These are phyloP conservation scores for Tinamus guttatus DNA, from an alignment of 2,113 vertebrate genomes.

Conservation along the genomic window DNA sequence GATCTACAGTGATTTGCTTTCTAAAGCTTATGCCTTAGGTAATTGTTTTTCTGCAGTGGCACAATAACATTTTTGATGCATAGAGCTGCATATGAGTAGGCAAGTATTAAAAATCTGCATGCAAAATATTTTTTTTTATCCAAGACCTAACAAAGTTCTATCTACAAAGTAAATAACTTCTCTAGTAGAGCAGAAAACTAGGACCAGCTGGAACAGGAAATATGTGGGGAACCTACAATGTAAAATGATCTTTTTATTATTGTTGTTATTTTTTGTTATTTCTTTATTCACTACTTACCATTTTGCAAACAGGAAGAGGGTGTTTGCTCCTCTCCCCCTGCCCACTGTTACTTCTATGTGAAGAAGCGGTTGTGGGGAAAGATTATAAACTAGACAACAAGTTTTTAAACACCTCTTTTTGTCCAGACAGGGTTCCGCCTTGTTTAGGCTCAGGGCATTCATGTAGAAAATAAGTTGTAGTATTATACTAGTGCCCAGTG, in stretches of 20 bases:
- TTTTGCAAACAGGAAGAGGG: not conserved
- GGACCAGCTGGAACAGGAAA: not conserved
- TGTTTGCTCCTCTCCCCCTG: too few species aligned
- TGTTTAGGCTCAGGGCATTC: not conserved
- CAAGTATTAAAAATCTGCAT: not conserved
- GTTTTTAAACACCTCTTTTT: not conserved
- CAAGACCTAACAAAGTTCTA: not conserved
- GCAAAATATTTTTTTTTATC: not conserved
- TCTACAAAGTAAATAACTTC: not conserved
- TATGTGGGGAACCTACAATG: not conserved
- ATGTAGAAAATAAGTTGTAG: not conserved
- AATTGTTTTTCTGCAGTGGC: not conserved
- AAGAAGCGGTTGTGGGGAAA: not conserved
- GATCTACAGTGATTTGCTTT: not conserved
- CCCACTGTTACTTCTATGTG: not conserved
- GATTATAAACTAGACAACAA: too few species aligned
- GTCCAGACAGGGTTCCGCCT: not conserved
- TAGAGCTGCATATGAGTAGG: conserved; percentile 23
- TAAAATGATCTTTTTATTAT: not conserved
- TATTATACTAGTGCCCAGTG: fast-evolving
- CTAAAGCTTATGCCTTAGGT: conserved; percentile 33
- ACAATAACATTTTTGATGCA: conserved; percentile 11
- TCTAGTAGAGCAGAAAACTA: conserved; percentile 21
- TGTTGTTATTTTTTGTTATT: not conserved
- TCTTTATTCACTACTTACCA: not conserved